These are phyloP conservation scores for Perizoma affinitatum DNA, from an alignment of 2,888 invertebrate species.

Conservation along the genomic window DNA sequence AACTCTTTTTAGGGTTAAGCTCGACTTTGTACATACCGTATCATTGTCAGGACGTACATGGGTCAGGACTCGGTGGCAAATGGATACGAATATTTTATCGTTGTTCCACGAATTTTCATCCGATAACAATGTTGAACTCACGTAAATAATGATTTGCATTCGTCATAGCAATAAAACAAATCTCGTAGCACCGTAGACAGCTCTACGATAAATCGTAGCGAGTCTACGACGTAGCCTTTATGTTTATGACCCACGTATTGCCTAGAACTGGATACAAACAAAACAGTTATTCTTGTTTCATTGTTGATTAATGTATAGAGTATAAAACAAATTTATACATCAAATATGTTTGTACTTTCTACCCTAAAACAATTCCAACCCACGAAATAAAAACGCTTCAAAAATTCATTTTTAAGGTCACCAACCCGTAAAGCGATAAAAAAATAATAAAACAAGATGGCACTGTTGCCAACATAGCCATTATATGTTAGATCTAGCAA, in stretches of 20 bases:
- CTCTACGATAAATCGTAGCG: constrained; percentile 54
- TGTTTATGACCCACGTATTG: constrained; percentile 47
- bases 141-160: constrained; percentile 31
- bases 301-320: neutral
- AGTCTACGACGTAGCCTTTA: constrained; percentile 52
- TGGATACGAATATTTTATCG: too few species aligned
- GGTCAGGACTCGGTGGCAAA: too few species aligned
- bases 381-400: constrained; percentile 16
- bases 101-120: neutral
- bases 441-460: constrained; percentile 23
- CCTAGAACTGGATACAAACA: constrained; percentile 15
- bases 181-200: constrained; percentile 45
- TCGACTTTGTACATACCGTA: too few species aligned
- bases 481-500: constrained; percentile 6
- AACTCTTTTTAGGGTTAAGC: too few species aligned
- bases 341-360: too few species aligned
- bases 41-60: too few species aligned
- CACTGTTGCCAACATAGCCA: constrained; percentile 14
- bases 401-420: constrained; percentile 34
- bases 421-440: constrained; percentile 26
- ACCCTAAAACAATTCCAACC: neutral
- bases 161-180: constrained; percentile 46
- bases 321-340: neutral
- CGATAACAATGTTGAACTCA: constrained; percentile 3
- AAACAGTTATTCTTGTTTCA: constrained; percentile 5